Evolutionary conservation across 2,888 invertebrate species (phyloP).

Genomic region (Cataglyphis altisquamis): DNA sequence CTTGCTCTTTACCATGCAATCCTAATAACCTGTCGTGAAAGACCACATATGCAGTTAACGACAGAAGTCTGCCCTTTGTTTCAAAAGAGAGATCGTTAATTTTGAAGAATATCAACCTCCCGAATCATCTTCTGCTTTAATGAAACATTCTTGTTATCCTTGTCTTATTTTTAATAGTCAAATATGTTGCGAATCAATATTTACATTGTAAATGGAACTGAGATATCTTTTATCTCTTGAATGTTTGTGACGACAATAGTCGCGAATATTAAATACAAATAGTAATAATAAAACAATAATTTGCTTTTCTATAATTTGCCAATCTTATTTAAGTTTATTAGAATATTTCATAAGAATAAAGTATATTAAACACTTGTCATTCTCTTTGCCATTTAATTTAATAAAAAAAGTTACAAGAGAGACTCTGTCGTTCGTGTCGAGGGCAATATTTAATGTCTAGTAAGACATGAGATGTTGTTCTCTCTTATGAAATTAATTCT

Average conservation of each 20-base stretch:
- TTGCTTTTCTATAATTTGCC: not conserved
- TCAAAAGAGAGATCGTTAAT: not conserved
- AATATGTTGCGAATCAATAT: not conserved
- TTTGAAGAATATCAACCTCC: slow-evolving; percentile 19
- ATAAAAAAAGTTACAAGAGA: not conserved
- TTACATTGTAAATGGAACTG: not conserved
- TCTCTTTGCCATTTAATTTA: not conserved
- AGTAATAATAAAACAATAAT: not conserved
- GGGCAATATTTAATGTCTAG: not conserved
- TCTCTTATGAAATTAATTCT: not conserved
- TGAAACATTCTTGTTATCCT: slow-evolving; percentile 2
- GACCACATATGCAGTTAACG: slow-evolving; percentile 20
- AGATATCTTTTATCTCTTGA: not conserved
- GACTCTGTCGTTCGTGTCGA: not conserved
- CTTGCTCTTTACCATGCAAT: slow-evolving; percentile 14
- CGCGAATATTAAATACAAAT: not conserved
- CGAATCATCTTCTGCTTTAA: slow-evolving; percentile 1
- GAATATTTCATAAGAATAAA: not conserved
- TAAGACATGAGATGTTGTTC: not conserved
- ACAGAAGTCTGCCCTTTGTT: slow-evolving; percentile 12
- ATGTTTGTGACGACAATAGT: not conserved
- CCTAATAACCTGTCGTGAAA: slow-evolving; percentile 25
- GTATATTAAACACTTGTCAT: not conserved
- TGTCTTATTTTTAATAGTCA: not conserved
- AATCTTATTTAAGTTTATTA: not conserved